Evolutionary conservation across 2,888 invertebrate genomes (phyloP).

Genomic region (Tachina grossa): DNA sequence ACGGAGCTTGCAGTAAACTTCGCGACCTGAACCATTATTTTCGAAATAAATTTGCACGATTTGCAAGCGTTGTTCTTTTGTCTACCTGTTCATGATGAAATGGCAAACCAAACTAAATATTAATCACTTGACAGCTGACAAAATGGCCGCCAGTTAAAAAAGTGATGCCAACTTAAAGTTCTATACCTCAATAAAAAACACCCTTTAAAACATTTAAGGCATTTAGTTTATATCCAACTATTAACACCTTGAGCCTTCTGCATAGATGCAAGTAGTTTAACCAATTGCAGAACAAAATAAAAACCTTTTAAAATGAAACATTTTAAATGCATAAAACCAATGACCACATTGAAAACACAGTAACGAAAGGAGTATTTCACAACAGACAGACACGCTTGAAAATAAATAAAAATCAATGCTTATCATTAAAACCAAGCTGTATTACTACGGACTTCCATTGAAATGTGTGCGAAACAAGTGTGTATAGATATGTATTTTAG

Average conservation of each 20-base stretch:
- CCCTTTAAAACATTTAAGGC: neutral
- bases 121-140: too few species aligned
- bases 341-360: slow-evolving; percentile 47
- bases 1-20: too few species aligned
- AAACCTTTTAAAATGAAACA: slow-evolving; percentile 7
- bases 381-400: slow-evolving; percentile 22
- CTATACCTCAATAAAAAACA: too few species aligned
- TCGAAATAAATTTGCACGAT: too few species aligned
- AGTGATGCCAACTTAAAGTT: too few species aligned
- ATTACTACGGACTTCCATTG: neutral
- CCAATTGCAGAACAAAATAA: neutral
- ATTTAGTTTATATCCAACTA: slow-evolving; percentile 3
- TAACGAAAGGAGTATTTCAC: slow-evolving; percentile 38
- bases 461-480: neutral
- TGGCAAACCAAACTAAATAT: too few species aligned
- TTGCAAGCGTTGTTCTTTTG: too few species aligned
- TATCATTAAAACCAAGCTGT: slow-evolving; percentile 16
- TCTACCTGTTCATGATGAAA: too few species aligned
- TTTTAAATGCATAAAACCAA: slow-evolving; percentile 33
- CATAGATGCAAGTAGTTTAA: neutral
- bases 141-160: too few species aligned
- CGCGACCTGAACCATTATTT: too few species aligned
- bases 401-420: slow-evolving; percentile 43
- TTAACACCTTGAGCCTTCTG: neutral
- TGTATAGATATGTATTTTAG: neutral